Evolutionary conservation across 2,113 vertebrate genomes (phyloP).

Genomic region (Nycticorax nycticorax): DNA sequence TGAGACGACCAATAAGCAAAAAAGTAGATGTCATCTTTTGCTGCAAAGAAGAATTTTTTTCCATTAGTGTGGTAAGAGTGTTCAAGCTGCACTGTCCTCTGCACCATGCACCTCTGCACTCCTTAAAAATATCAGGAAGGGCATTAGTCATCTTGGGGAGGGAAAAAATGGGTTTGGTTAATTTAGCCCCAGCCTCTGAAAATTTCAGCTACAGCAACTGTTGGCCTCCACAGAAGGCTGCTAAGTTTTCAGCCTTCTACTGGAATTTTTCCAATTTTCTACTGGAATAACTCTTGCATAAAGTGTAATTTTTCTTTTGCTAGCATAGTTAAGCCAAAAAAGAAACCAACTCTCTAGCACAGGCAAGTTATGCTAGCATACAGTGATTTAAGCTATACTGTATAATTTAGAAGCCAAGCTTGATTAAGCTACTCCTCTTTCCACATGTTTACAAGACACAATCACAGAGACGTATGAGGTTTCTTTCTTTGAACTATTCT

Average conservation of each 20-base stretch:
- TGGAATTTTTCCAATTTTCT: background rate
- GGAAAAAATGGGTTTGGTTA: background rate
- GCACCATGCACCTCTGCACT: background rate
- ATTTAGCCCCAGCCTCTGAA: background rate
- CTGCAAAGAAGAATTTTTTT: constrained; percentile 12
- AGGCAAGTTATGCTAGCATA: background rate
- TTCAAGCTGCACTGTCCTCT: background rate
- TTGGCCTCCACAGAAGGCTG: background rate
- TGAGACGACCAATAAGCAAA: constrained; percentile 23
- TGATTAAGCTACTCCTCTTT: background rate
- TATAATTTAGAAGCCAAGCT: background rate
- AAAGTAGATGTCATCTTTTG: constrained; percentile 66
- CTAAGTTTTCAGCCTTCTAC: background rate
- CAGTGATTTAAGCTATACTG: background rate
- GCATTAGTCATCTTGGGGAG: background rate
- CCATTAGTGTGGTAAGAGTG: background rate
- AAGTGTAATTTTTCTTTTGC: background rate
- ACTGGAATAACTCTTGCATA: background rate
- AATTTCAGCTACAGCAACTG: background rate
- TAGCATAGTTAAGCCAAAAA: background rate
- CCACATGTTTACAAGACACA: background rate
- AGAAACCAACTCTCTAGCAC: background rate
- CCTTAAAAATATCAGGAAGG: background rate
- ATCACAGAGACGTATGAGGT: background rate
- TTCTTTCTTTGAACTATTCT: background rate